Conservation (phyloP, 2,888 invertebrate genomes). For the Amiota mariae region DNA sequence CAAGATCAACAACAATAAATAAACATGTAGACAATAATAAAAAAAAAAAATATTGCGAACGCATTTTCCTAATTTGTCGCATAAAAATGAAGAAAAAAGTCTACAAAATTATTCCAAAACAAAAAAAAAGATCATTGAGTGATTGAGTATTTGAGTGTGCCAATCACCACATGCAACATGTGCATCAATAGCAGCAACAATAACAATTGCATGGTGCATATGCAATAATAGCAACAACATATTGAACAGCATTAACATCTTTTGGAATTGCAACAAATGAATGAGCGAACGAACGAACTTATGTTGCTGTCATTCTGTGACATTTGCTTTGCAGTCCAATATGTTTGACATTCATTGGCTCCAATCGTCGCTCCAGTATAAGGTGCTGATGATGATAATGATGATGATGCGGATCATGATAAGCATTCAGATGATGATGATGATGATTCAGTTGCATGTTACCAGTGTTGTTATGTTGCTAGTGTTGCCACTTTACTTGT, state of each 20-base stretch:
- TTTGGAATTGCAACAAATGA: conserved; percentile 17
- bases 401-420: not conserved
- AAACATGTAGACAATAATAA: no score
- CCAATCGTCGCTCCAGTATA: not conserved
- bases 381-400: not conserved
- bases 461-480: not conserved
- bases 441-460: conserved; percentile 1
- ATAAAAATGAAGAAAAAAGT: not conserved
- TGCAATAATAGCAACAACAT: conserved; percentile 3
- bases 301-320: conserved; percentile 44
- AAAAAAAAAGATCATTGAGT: conserved; percentile 5
- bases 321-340: conserved; percentile 41
- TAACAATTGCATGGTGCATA: not conserved
- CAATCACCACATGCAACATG: conserved; percentile 16
- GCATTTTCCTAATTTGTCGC: conserved; percentile 21
- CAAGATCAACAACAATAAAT: no score
- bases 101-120: no score
- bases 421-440: conserved; percentile 5
- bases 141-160: conserved; percentile 13
- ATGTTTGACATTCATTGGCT: conserved; percentile 25
- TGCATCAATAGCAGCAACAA: not conserved
- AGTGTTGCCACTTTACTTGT: not conserved
- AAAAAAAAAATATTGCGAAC: not conserved
- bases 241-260: conserved; percentile 15
- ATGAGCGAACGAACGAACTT: conserved; percentile 30